Evolutionary conservation across 1,140 invertebrate genomes (phyloP), one percentile per base, ranked within the genome.

Genomic region (Drosophila pseudoobscura): DNA sequence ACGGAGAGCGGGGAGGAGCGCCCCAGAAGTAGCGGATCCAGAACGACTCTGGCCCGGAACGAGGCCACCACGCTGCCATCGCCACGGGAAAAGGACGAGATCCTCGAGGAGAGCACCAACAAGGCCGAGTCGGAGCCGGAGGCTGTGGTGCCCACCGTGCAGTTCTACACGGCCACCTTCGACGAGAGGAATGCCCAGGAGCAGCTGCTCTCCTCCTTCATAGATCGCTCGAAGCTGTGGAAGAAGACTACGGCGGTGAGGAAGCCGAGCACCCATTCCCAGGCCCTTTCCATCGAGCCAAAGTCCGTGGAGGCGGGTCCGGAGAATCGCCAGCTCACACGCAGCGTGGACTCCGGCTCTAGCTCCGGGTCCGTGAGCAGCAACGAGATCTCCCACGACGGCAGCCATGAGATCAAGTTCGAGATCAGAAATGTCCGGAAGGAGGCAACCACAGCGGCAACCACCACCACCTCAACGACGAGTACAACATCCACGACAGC

Each of bases 401-500:
- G 68, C 56, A 79, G 77, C 46, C 75, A 90, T 49, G 90, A 91
- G 62, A 87, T 91, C 60, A 91, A 91, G 45, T 91, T 91, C 52
- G 89, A 91, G 62, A 91, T 91, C 66, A 84, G 89, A 50, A 91
- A 91, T 63, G 44, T 73, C 6, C 78, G 76, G 11, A 76, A 62
- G 31, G 54, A 29, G 1, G 44, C 47, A 15, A 54, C 74, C 17
- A 52, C 76, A 41, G 8, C 17, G 35, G 24, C 53, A 29, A 49
- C 71, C 26, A 50, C 71, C 26, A 50, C 69, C 6, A 91, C 91
- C 4, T 92, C 92, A 2, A 92, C 92, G n/a, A 66, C 80, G 35
- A 80, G 85, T 35, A 91, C 91, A 45, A 93, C 92, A 9, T 13
- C 59, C 8, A 49, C 51, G 17, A 93, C 93, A 6, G 54, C 92